Evolutionary conservation across 2,888 invertebrate species (phyloP).

Genomic region (Sussaba pulchella): DNA sequence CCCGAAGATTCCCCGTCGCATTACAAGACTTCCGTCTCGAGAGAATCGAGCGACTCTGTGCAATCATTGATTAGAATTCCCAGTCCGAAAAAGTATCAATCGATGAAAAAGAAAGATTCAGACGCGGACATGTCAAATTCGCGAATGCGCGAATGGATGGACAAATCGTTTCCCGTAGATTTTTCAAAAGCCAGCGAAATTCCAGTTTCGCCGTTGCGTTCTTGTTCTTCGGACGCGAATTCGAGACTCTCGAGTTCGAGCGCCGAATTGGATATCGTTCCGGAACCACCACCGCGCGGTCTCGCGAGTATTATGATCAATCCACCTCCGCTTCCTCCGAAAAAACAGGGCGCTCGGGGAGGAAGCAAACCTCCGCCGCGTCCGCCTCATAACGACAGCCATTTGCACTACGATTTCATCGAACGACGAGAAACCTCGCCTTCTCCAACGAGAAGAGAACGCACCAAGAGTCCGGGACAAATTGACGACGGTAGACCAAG

Average conservation of each 20-base stretch:
- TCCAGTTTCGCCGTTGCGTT: constrained; percentile 79
- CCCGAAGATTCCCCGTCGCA: constrained; percentile 86
- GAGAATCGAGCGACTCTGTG: constrained; percentile 73
- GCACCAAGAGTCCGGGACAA: constrained; percentile 68
- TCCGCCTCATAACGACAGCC: constrained; percentile 86
- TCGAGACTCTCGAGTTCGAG: constrained; percentile 81
- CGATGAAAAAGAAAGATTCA: constrained; percentile 75
- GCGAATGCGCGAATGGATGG: constrained; percentile 73
- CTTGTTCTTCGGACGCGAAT: constrained; percentile 80
- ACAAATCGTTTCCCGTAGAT: constrained; percentile 81
- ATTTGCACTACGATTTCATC: constrained; percentile 86
- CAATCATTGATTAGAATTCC: constrained; percentile 81
- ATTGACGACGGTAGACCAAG: constrained; percentile 69
- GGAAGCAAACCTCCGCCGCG: constrained; percentile 87
- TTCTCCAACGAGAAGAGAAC: constrained; percentile 73
- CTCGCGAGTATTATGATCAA: constrained; percentile 87
- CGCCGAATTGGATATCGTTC: constrained; percentile 85
- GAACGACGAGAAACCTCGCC: constrained; percentile 84
- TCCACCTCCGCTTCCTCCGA: constrained; percentile 91
- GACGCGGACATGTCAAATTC: constrained; percentile 74
- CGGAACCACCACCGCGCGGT: constrained; percentile 89
- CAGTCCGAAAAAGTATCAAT: constrained; percentile 82
- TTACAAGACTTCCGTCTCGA: constrained; percentile 72
- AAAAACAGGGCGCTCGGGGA: constrained; percentile 87
- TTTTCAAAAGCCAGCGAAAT: constrained; percentile 77